Conservation (phyloP, 2,888 invertebrate genomes). For the Agrotis exclamationis region DNA sequence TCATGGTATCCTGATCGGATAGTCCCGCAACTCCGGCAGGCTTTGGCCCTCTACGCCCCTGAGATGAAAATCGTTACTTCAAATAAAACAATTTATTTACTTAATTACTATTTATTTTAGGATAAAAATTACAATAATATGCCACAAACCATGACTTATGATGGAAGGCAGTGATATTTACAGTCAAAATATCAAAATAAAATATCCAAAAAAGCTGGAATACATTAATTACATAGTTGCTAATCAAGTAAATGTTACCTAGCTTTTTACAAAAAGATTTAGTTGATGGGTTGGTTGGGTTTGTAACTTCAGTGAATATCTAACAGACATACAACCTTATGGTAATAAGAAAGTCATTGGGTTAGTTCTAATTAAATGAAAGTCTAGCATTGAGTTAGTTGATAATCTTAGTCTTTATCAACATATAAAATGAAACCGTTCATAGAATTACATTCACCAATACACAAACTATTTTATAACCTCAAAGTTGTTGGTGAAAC, state of each 20-base stretch:
- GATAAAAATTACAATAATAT: conserved; percentile 47
- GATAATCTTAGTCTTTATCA: no score
- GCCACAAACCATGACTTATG: conserved; percentile 43
- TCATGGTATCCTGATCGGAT: no score
- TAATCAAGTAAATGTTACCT: background rate
- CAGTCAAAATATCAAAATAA: background rate
- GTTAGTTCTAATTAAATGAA: no score
- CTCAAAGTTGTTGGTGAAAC: conserved; percentile 46
- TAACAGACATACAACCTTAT: background rate
- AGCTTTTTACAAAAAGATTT: background rate
- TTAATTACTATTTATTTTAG: conserved; percentile 53
- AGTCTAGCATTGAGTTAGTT: no score
- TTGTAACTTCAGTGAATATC: background rate
- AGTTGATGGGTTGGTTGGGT: background rate
- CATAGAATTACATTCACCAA: background rate
- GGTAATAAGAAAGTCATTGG: no score
- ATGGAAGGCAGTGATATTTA: background rate
- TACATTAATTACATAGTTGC: no score
- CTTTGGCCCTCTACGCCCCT: no score
- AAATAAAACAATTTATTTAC: conserved; percentile 26
- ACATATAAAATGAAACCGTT: no score
- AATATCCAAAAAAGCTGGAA: conserved; percentile 7
- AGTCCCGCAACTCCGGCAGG: no score
- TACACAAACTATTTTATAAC: conserved; percentile 46
- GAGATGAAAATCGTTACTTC: background rate